Percentiles rank a stretch among this genome's conserved stretches.
These are phyloP conservation scores for Stenodera caucasica DNA, from an alignment of 2,888 invertebrate species.

Conservation along the genomic window DNA sequence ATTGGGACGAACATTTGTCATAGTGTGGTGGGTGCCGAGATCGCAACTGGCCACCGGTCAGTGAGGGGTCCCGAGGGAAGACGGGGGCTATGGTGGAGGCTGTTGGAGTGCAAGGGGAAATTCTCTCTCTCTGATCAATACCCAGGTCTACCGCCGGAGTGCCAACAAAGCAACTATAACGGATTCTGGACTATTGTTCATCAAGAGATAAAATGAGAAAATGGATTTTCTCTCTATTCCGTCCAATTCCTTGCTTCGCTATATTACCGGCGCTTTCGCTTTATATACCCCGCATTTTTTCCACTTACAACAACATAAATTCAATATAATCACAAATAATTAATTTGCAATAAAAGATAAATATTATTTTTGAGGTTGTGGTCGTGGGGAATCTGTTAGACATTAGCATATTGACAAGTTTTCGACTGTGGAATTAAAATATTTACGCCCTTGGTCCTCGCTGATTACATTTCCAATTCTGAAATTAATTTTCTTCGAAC, in stretches of 20 bases:
- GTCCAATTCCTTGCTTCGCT: constrained; percentile 35
- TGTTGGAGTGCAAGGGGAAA: constrained; percentile 40
- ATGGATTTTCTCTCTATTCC: constrained; percentile 48
- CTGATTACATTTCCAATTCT: constrained; percentile 54
- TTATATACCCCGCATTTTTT: constrained; percentile 32
- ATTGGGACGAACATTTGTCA: constrained; percentile 56
- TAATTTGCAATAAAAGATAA: constrained; percentile 32
- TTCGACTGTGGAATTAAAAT: constrained; percentile 46
- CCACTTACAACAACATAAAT: not conserved
- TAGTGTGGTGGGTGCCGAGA: constrained; percentile 53
- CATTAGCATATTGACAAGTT: constrained; percentile 31
- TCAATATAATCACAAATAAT: constrained; percentile 22
- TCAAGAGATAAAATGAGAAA: constrained; percentile 58
- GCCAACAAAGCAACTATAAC: constrained; percentile 59
- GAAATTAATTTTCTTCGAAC: constrained; percentile 54
- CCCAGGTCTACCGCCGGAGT: constrained; percentile 58
- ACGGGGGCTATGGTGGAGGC: constrained; percentile 29
- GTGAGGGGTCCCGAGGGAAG: constrained; percentile 50
- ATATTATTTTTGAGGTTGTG: not conserved
- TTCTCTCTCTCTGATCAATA: constrained; percentile 54
- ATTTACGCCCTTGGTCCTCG: constrained; percentile 48
- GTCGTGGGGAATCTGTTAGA: not conserved
- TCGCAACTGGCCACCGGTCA: constrained; percentile 54
- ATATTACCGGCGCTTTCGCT: constrained; percentile 32
- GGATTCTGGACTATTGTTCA: constrained; percentile 58